Conservation (phyloP, 2,888 invertebrate species). For the Junonia oenone region DNA sequence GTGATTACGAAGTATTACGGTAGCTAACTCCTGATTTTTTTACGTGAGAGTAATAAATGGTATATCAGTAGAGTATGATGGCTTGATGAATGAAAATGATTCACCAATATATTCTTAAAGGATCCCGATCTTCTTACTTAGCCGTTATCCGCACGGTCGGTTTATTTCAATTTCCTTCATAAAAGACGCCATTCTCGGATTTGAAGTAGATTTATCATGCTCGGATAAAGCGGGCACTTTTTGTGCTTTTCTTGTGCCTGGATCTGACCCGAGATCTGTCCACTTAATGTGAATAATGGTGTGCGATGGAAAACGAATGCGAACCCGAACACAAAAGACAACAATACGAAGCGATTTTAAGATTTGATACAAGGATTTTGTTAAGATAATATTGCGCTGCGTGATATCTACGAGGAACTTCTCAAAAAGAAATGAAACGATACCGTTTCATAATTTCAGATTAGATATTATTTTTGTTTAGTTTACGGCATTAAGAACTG, state of each 20-base stretch:
- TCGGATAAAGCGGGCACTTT: conserved; percentile 80
- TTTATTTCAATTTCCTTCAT: conserved; percentile 81
- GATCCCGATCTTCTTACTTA: conserved; percentile 77
- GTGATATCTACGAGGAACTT: conserved; percentile 32
- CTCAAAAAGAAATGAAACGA: background rate
- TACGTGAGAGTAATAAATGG: conserved; percentile 1
- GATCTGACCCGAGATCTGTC: conserved; percentile 80
- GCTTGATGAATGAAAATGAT: conserved; percentile 74
- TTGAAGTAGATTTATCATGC: conserved; percentile 81
- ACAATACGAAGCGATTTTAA: conserved; percentile 75
- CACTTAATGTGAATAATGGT: conserved; percentile 81
- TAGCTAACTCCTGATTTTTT: background rate
- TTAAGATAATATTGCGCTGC: conserved; percentile 55
- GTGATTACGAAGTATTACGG: no score
- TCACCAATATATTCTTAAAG: conserved; percentile 75
- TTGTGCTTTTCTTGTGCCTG: conserved; percentile 80
- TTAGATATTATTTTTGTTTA: no score
- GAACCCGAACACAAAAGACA: conserved; percentile 75
- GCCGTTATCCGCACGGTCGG: conserved; percentile 79
- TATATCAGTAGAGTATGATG: conserved; percentile 23
- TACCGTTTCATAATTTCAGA: background rate
- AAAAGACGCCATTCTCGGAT: conserved; percentile 80
- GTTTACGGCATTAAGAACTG: no score
- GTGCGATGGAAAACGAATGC: conserved; percentile 79
- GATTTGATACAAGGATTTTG: conserved; percentile 74